phyloP scores from a whole-genome alignment of 2,888 invertebrate genomes.

The Candidula unifasciata region DNA sequence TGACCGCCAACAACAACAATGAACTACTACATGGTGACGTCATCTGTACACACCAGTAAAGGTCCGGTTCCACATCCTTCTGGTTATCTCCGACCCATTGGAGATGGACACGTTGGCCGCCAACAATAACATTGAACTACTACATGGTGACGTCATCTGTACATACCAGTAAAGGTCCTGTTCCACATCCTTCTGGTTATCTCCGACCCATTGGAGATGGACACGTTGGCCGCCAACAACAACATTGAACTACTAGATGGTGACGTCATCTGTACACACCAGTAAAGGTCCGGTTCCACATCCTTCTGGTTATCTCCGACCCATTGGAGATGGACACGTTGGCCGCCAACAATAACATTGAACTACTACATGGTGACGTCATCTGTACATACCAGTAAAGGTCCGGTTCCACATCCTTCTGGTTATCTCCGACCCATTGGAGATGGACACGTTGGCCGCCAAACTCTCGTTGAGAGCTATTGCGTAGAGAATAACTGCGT shows the following conservation, averaged over 20 bases:
- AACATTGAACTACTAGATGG: too few relatives aligned
- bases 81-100: constrained; percentile 88
- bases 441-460: constrained; percentile 76
- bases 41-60: constrained; percentile 84
- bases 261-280: constrained; percentile 80
- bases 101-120: constrained; percentile 79
- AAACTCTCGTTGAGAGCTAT: constrained; percentile 92
- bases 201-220: constrained; percentile 86
- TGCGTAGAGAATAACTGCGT: constrained; percentile 94
- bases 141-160: not conserved
- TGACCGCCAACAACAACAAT: too few relatives aligned
- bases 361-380: too few relatives aligned
- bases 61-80: constrained; percentile 89
- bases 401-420: constrained; percentile 90
- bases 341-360: too few relatives aligned
- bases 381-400: constrained; percentile 84
- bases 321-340: constrained; percentile 83
- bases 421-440: constrained; percentile 89
- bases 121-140: constrained; percentile 77
- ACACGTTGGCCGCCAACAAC: too few relatives aligned
- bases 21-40: not conserved
- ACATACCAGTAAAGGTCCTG: constrained; percentile 86
- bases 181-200: constrained; percentile 91
- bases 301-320: constrained; percentile 86
- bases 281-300: constrained; percentile 91